These are phyloP conservation scores for Ceratina calcarata DNA, from an alignment of 1,140 invertebrate species.

Conservation along the genomic window DNA sequence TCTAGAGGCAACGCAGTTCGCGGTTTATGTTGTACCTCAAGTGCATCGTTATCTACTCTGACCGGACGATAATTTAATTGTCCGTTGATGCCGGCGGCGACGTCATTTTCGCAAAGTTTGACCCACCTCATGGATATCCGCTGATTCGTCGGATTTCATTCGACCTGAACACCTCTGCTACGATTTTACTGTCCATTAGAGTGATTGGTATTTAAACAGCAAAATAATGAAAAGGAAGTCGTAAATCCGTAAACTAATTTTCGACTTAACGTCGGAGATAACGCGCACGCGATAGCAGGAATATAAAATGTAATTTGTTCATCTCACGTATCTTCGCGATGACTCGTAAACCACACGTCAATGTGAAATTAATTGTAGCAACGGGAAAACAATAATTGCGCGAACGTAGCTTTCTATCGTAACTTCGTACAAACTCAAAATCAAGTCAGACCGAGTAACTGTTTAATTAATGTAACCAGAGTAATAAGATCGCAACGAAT, in stretches of 20 bases:
- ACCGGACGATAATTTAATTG: constrained; percentile 65
- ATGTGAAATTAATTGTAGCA: not conserved
- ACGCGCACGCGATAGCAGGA: not conserved
- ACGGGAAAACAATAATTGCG: not conserved
- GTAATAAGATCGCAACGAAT: not conserved
- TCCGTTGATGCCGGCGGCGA: constrained; percentile 50
- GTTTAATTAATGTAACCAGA: not conserved
- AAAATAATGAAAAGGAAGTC: not conserved
- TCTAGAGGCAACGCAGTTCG: constrained; percentile 49
- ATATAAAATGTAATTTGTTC: not conserved
- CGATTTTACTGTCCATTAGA: constrained; percentile 15
- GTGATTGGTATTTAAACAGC: too few relatives aligned
- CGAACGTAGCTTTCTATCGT: too few relatives aligned
- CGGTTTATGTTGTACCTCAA: constrained; percentile 65
- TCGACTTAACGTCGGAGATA: not conserved
- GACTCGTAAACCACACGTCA: not conserved
- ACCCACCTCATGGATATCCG: constrained; percentile 38
- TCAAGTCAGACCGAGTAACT: not conserved
- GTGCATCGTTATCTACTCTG: constrained; percentile 64
- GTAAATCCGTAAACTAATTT: not conserved
- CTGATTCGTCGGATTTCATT: constrained; percentile 33
- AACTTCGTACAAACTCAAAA: too few relatives aligned
- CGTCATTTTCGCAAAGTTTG: constrained; percentile 62
- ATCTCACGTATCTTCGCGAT: not conserved
- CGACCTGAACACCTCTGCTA: not conserved